Conservation (phyloP, 2,888 invertebrate species). For the Andrena haemorrhoa region DNA sequence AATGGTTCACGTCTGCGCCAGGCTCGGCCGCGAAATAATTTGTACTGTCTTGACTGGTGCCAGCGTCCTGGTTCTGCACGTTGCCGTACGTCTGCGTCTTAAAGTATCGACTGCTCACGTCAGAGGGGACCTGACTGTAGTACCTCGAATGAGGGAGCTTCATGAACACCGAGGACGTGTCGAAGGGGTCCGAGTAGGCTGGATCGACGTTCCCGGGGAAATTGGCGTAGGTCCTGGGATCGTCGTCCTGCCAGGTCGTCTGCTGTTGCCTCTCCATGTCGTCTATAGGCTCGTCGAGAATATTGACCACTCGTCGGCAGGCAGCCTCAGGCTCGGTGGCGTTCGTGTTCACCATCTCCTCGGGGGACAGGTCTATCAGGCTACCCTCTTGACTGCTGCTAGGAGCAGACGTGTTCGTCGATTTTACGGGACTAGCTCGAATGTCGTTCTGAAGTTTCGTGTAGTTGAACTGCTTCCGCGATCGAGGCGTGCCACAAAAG, state of each 20-base stretch:
- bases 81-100: conserved; percentile 79
- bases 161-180: conserved; percentile 86
- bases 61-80: conserved; percentile 70
- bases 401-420: conserved; percentile 83
- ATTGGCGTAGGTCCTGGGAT: conserved; percentile 81
- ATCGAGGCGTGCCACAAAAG: conserved; percentile 79
- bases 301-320: conserved; percentile 81
- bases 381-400: conserved; percentile 87
- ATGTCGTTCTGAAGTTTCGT: conserved; percentile 92
- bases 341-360: conserved; percentile 82
- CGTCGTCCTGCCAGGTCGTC: conserved; percentile 77
- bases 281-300: conserved; percentile 83
- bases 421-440: conserved; percentile 81
- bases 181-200: conserved; percentile 88
- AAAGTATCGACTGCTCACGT: conserved; percentile 72
- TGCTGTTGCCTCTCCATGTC: conserved; percentile 64
- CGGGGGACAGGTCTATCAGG: conserved; percentile 91
- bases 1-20: conserved; percentile 68
- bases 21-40: conserved; percentile 64
- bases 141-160: conserved; percentile 82
- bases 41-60: conserved; percentile 38
- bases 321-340: conserved; percentile 62
- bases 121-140: conserved; percentile 84
- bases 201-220: conserved; percentile 74
- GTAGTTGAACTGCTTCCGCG: conserved; percentile 92